Percentiles rank a stretch among this genome's conserved stretches.
Evolutionary conservation across 2,113 vertebrate genomes (phyloP).

Genomic region (Leptobrachium leishanense): DNA sequence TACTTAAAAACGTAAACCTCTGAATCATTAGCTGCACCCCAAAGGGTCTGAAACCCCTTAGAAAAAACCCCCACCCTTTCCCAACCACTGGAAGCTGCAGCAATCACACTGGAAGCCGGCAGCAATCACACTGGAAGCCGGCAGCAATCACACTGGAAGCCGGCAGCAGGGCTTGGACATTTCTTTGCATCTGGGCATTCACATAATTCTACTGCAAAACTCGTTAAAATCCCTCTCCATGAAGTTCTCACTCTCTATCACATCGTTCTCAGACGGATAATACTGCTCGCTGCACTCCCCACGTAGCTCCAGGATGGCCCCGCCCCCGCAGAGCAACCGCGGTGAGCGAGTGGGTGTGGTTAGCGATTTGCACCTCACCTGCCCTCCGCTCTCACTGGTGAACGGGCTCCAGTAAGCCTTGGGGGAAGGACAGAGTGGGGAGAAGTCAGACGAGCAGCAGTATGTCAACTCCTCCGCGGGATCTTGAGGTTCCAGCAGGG

Average conservation of each 20-base stretch:
- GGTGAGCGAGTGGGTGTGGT: not conserved
- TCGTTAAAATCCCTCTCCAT: slow-evolving; percentile 84
- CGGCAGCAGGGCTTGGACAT: no score
- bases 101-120: no score
- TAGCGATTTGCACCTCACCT: slow-evolving; percentile 21
- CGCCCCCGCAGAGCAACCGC: slow-evolving; percentile 43
- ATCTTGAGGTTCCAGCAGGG: slow-evolving; percentile 66
- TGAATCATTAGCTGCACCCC: not conserved
- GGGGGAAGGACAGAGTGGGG: not conserved
- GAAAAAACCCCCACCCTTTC: not conserved
- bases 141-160: no score
- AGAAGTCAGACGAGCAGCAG: not conserved
- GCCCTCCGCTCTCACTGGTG: not conserved
- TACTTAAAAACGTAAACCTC: no score
- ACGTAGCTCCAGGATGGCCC: slow-evolving; percentile 34
- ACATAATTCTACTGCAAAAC: slow-evolving; percentile 76
- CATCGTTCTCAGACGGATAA: slow-evolving; percentile 81
- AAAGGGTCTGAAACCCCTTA: not conserved
- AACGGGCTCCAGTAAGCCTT: not conserved
- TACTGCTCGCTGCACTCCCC: slow-evolving; percentile 84
- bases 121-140: no score
- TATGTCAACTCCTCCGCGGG: not conserved
- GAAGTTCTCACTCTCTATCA: slow-evolving; percentile 80
- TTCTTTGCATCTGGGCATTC: slow-evolving; percentile 4
- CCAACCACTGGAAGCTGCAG: not conserved